Conservation (phyloP, 2,797 vertebrate genomes). For the Xenops minutus region DNA sequence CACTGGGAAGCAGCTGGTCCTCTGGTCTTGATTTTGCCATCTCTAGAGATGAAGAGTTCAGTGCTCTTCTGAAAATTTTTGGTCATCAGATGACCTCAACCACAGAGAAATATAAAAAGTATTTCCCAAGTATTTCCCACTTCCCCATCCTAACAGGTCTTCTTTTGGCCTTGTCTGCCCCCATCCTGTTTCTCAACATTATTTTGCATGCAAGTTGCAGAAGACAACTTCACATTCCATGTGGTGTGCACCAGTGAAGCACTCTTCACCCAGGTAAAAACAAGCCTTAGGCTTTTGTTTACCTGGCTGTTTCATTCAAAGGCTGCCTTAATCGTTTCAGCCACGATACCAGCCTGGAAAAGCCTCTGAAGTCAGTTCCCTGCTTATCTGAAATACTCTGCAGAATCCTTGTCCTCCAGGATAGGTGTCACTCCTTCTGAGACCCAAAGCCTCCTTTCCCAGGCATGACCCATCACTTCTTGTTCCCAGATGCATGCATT, state of each 20-base stretch:
- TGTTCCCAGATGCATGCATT: neutral
- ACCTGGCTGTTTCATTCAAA: neutral
- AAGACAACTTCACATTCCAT: neutral
- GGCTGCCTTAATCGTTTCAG: neutral
- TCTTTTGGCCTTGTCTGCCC: neutral
- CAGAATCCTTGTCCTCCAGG: neutral
- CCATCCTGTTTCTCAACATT: neutral
- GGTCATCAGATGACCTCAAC: neutral
- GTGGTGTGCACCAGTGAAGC: neutral
- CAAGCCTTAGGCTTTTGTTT: neutral
- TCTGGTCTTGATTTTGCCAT: neutral
- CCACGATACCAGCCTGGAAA: neutral
- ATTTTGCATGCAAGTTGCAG: neutral
- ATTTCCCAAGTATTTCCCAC: neutral
- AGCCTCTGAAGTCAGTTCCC: neutral
- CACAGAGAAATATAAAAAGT: neutral
- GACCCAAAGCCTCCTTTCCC: neutral
- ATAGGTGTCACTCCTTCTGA: neutral
- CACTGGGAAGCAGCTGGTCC: neutral
- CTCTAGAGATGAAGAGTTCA: neutral
- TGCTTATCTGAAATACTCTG: neutral
- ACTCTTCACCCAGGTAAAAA: neutral
- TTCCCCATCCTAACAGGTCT: neutral
- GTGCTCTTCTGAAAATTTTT: neutral
- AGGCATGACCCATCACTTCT: neutral